A percentile compares a stretch with the other conserved stretches of the same genome.
Conservation (phyloP, 2,113 vertebrate genomes). For the Neofelis nebulosa region DNA sequence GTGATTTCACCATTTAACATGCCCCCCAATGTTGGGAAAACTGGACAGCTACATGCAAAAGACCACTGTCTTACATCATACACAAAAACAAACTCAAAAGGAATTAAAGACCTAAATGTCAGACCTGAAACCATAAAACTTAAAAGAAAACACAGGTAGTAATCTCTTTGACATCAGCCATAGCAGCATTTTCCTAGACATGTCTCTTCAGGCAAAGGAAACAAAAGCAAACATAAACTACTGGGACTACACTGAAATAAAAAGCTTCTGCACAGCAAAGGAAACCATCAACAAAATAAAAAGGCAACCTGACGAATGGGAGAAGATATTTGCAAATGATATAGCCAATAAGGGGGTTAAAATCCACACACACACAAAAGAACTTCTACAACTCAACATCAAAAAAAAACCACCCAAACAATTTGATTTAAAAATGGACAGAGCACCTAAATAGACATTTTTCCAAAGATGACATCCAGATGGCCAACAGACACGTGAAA, state of each 20-base stretch:
- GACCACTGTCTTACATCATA: background rate
- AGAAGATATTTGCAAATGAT: background rate
- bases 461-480: background rate
- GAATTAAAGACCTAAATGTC: background rate
- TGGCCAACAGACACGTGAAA: background rate
- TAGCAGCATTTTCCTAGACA: background rate
- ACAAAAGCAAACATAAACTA: background rate
- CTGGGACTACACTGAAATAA: background rate
- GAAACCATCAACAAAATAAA: background rate
- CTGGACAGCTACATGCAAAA: background rate
- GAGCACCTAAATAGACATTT: background rate
- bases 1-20: background rate
- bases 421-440: background rate
- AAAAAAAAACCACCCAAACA: background rate
- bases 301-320: background rate
- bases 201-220: background rate
- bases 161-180: background rate
- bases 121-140: background rate
- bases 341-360: background rate
- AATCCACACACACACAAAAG: background rate
- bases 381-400: background rate
- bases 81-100: background rate
- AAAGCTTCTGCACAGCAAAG: background rate
- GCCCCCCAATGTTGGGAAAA: background rate
- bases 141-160: background rate